A percentile compares a stretch with the other conserved stretches of the same genome.
These are phyloP conservation scores for Paedocypris micromegethes DNA, from an alignment of 2,797 vertebrate species.

Conservation along the genomic window DNA sequence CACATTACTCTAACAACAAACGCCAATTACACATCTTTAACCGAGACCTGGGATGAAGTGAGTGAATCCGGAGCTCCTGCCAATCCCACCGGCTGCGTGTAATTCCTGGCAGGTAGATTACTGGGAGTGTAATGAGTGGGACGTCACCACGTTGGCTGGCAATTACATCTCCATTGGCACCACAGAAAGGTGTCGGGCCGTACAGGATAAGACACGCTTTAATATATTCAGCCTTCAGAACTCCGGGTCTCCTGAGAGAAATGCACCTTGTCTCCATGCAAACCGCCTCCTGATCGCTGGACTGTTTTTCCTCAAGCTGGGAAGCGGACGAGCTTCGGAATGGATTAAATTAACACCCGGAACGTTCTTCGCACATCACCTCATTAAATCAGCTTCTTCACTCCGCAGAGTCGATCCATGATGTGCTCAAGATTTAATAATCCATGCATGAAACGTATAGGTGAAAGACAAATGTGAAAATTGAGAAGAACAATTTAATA, in stretches of 20 bases:
- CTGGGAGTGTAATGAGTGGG: conserved; percentile 38
- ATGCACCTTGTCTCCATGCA: conserved; percentile 27
- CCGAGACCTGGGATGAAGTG: neutral
- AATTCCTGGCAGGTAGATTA: conserved; percentile 21
- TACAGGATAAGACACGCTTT: conserved; percentile 44
- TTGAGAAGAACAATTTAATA: too few species aligned
- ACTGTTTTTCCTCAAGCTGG: conserved; percentile 20
- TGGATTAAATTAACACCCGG: conserved; percentile 18
- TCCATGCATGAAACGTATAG: too few species aligned
- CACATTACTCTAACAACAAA: too few species aligned
- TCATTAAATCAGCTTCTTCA: conserved; percentile 6
- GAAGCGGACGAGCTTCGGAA: conserved; percentile 7
- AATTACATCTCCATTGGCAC: conserved; percentile 44
- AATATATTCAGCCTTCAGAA: conserved; percentile 27
- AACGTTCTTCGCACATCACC: conserved; percentile 5
- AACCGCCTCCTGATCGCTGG: conserved; percentile 10
- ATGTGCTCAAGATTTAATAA: conserved; percentile 6
- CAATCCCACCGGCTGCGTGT: conserved; percentile 7
- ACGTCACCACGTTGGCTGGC: conserved; percentile 37
- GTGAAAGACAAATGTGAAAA: too few species aligned
- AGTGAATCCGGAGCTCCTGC: conserved; percentile 1
- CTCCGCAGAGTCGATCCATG: conserved; percentile 5
- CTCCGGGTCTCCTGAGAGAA: conserved; percentile 26
- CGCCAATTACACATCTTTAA: too few species aligned
- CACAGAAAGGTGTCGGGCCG: conserved; percentile 20